Evolutionary conservation across 92 coral and sea anemone genomes (phyloP).

Genomic region (Hydrozoanthus gracilis): DNA sequence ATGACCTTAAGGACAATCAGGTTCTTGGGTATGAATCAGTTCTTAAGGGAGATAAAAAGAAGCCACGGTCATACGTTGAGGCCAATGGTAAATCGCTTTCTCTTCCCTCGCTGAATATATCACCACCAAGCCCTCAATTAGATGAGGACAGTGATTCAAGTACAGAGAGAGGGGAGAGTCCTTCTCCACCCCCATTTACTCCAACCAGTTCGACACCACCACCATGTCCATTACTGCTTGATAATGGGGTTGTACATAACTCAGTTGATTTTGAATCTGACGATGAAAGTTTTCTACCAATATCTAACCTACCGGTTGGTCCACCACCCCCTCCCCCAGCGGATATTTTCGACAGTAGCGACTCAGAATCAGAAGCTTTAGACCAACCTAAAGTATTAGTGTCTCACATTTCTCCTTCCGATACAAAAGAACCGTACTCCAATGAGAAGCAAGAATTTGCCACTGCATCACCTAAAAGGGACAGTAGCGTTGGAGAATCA

Average conservation of each 20-base stretch:
- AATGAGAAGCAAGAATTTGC: neutral
- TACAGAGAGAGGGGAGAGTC: slow-evolving; percentile 21
- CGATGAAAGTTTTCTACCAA: neutral
- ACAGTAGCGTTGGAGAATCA: neutral
- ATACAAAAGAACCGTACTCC: neutral
- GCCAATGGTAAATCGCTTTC: neutral
- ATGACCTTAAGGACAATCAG: neutral
- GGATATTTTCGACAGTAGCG: neutral
- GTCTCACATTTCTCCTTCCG: neutral
- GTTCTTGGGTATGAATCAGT: slow-evolving; percentile 1
- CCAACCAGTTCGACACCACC: slow-evolving; percentile 35
- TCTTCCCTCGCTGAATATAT: slow-evolving; percentile 10
- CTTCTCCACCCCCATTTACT: slow-evolving; percentile 38
- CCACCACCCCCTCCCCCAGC: slow-evolving; percentile 48
- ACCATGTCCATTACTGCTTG: neutral
- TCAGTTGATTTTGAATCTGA: neutral
- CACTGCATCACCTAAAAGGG: neutral
- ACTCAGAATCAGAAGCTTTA: neutral
- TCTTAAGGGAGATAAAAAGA: neutral
- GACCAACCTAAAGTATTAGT: neutral
- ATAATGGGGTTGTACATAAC: neutral
- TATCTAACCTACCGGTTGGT: slow-evolving; percentile 15
- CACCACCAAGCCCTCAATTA: neutral
- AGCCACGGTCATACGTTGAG: neutral
- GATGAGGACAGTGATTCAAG: neutral